Evolutionary conservation across 2,888 invertebrate species (phyloP).

Genomic region (Byasa hedistus): DNA sequence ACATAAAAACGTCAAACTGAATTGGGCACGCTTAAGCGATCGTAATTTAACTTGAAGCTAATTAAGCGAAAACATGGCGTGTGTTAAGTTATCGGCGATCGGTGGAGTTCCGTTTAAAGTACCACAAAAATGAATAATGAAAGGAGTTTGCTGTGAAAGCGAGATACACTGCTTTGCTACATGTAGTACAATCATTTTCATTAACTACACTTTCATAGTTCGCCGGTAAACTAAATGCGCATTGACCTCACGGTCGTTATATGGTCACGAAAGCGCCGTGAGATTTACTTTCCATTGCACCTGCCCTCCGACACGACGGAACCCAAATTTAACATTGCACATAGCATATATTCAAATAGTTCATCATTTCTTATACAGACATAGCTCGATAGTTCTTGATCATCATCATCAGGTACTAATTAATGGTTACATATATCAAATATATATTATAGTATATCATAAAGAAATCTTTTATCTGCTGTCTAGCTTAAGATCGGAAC

Average conservation of each 20-base stretch:
- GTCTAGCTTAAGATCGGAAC: too few relatives aligned
- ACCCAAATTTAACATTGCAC: slow-evolving; percentile 3
- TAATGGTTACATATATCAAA: too few relatives aligned
- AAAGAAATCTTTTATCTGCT: too few relatives aligned
- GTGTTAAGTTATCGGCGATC: not conserved
- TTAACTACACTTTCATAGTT: slow-evolving; percentile 9
- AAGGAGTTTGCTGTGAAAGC: slow-evolving; percentile 11
- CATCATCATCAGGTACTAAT: too few relatives aligned
- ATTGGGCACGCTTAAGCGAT: not conserved
- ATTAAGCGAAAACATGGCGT: slow-evolving; percentile 3
- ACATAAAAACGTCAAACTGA: not conserved
- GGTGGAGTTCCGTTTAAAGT: not conserved
- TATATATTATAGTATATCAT: too few relatives aligned
- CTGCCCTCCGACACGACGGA: slow-evolving; percentile 56
- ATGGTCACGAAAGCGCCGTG: slow-evolving; percentile 40
- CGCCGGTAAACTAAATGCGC: slow-evolving; percentile 9
- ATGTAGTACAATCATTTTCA: slow-evolving; percentile 6
- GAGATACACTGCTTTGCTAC: slow-evolving; percentile 21
- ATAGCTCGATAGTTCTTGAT: too few relatives aligned
- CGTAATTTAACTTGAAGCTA: slow-evolving; percentile 3
- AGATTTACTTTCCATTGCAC: slow-evolving; percentile 64
- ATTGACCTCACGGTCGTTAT: not conserved
- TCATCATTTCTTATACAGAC: too few relatives aligned
- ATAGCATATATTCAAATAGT: too few relatives aligned
- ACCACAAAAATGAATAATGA: not conserved